A percentile compares a stretch with the other conserved stretches of the same genome.
Conservation (phyloP, 2,113 vertebrate genomes). For the Poeciliopsis retropinna region DNA sequence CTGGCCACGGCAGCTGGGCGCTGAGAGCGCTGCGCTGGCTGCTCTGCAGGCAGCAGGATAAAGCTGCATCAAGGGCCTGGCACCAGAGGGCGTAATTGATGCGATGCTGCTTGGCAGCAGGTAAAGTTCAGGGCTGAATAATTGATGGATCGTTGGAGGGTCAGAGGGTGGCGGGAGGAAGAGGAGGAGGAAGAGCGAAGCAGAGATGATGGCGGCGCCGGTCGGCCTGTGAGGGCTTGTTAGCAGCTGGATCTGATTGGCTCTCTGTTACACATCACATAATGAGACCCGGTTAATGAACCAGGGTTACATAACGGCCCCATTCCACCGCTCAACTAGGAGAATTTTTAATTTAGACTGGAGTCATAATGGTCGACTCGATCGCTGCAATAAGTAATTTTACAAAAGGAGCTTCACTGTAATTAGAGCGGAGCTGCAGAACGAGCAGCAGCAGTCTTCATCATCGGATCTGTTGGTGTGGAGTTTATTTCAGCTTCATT, state of each 20-base stretch:
- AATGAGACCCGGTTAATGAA: conserved; percentile 71
- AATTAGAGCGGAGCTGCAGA: conserved; percentile 32
- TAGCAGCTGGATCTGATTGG: conserved; percentile 54
- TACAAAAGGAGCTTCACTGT: conserved; percentile 34
- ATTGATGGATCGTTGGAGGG: conserved; percentile 73
- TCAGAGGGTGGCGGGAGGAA: conserved; percentile 48
- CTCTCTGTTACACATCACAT: conserved; percentile 53
- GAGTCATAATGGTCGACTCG: conserved; percentile 52
- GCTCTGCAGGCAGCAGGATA: too few species aligned
- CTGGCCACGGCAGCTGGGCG: too few species aligned
- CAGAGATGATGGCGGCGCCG: conserved; percentile 56
- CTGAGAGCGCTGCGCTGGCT: too few species aligned
- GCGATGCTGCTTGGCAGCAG: too few species aligned
- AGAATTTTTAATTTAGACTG: conserved; percentile 62
- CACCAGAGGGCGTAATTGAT: too few species aligned
- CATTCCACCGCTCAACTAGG: conserved; percentile 50
- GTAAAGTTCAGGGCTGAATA: conserved; percentile 81
- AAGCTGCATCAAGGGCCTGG: too few species aligned
- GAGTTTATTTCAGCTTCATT: neutral
- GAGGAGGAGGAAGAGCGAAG: conserved; percentile 59
- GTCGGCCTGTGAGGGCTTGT: conserved; percentile 66
- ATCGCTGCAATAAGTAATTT: conserved; percentile 45
- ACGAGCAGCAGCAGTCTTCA: neutral
- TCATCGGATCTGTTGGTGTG: neutral
- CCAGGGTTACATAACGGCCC: conserved; percentile 56